phyloP scores from a whole-genome alignment of 2,797 vertebrate species.

The Sebastes itinus region DNA sequence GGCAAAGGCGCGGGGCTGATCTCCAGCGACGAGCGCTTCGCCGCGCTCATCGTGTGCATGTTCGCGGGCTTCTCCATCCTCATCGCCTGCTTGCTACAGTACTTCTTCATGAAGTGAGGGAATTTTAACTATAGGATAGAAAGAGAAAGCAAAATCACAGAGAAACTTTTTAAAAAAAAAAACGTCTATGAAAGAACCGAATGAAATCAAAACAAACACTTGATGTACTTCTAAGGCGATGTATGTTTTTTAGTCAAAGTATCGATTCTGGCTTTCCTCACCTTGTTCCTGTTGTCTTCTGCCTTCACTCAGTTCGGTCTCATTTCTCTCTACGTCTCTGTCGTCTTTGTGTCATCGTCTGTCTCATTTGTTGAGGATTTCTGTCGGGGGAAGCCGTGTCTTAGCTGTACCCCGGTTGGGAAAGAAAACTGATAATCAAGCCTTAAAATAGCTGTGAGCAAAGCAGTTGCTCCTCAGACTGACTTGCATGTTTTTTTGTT shows the following conservation, averaged over 20 bases:
- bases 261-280: constrained; percentile 65
- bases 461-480: constrained; percentile 74
- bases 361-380: constrained; percentile 63
- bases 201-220: constrained; percentile 80
- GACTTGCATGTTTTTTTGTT: constrained; percentile 81
- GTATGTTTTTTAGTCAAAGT: constrained; percentile 64
- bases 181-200: constrained; percentile 72
- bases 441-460: constrained; percentile 82
- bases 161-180: constrained; percentile 45
- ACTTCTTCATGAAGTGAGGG: constrained; percentile 98
- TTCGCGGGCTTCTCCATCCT: constrained; percentile 93
- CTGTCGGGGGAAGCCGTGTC: constrained; percentile 81
- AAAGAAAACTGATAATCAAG: constrained; percentile 87
- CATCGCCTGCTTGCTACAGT: constrained; percentile 97
- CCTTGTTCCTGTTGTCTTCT: constrained; percentile 52
- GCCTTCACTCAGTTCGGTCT: constrained; percentile 62
- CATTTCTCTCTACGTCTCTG: constrained; percentile 76
- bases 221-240: constrained; percentile 87
- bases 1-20: constrained; percentile 86
- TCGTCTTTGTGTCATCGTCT: constrained; percentile 81
- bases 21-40: constrained; percentile 95
- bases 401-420: constrained; percentile 87
- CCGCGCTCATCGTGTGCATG: constrained; percentile 91
- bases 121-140: constrained; percentile 76
- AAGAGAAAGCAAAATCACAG: constrained; percentile 76